These are phyloP conservation scores for Hiodon alosoides DNA, from an alignment of 2,113 vertebrate genomes.

Conservation along the genomic window DNA sequence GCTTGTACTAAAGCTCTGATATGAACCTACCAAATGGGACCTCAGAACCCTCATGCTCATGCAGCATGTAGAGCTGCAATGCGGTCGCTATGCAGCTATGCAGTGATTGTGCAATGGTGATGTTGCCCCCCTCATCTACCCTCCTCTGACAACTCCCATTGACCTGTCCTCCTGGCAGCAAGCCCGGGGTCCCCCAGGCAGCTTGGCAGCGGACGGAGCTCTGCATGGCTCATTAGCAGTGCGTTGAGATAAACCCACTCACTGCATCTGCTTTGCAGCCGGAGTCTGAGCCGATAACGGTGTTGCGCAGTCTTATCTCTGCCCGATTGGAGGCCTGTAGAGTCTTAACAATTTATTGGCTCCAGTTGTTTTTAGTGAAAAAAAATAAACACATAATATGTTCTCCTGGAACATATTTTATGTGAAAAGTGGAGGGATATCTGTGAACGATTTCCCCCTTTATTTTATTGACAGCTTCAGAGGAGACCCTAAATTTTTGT, in stretches of 20 bases:
- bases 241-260: conserved; percentile 51
- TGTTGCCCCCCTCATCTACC: too few species aligned
- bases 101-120: too few species aligned
- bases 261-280: conserved; percentile 50
- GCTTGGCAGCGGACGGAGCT: conserved; percentile 34
- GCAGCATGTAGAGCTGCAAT: too few species aligned
- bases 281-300: conserved; percentile 53
- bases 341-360: background rate
- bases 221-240: conserved; percentile 60
- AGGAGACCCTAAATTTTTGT: too few species aligned
- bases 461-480: too few species aligned
- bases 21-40: too few species aligned
- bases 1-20: too few species aligned
- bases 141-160: too few species aligned
- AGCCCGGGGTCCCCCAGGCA: background rate
- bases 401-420: background rate
- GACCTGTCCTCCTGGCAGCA: background rate
- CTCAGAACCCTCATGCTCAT: too few species aligned
- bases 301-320: conserved; percentile 45
- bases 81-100: too few species aligned
- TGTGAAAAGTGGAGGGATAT: too few species aligned
- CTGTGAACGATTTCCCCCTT: too few species aligned
- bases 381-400: background rate
- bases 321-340: conserved; percentile 17
- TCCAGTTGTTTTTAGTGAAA: background rate